Conservation (phyloP, 1,140 invertebrate genomes). For the Cyclargus thomasi region DNA sequence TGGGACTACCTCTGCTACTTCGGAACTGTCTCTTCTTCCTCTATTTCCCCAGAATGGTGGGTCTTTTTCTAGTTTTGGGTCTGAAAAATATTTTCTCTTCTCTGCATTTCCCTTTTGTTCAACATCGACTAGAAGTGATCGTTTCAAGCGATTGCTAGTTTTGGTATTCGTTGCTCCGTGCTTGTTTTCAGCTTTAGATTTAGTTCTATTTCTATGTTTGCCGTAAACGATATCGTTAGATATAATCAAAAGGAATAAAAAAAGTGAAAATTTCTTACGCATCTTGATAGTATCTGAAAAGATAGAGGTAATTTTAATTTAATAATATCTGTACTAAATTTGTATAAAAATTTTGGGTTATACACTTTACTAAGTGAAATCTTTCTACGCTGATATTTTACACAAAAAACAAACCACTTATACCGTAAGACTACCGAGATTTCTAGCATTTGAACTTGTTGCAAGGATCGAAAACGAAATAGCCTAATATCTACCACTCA, state of each 20-base stretch:
- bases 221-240: slow-evolving; percentile 40
- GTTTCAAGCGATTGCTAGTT: slow-evolving; percentile 39
- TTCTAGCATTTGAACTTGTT: no score
- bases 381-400: no score
- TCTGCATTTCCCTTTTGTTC: slow-evolving; percentile 21
- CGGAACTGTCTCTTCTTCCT: slow-evolving; percentile 44
- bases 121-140: slow-evolving; percentile 34
- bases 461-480: no score
- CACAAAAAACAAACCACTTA: no score
- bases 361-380: no score
- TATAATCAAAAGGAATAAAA: slow-evolving; percentile 39
- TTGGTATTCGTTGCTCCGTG: slow-evolving; percentile 32
- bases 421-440: no score
- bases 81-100: slow-evolving; percentile 19
- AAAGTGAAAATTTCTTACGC: slow-evolving; percentile 37
- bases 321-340: neutral
- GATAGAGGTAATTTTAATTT: slow-evolving; percentile 15
- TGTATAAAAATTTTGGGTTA: no score
- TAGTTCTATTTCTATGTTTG: slow-evolving; percentile 46
- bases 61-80: slow-evolving; percentile 32
- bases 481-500: no score
- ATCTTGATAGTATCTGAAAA: slow-evolving; percentile 49
- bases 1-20: neutral
- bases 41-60: slow-evolving; percentile 56
- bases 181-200: slow-evolving; percentile 36